Evolutionary conservation across 1,140 invertebrate species (phyloP).

Genomic region (Drosophila elegans): DNA sequence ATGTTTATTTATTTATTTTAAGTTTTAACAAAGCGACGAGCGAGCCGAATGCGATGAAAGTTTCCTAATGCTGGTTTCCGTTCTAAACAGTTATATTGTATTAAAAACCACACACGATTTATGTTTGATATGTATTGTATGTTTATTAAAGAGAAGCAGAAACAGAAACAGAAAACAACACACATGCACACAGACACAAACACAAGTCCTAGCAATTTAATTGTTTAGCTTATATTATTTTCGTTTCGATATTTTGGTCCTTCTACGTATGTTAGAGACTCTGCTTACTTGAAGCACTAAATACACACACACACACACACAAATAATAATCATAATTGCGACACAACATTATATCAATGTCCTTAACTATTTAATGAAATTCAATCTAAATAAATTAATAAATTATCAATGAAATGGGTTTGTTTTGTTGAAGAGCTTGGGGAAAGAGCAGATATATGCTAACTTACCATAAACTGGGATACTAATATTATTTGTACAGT

Average conservation of each 20-base stretch:
- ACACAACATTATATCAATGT: slow-evolving; percentile 80
- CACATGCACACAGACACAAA: slow-evolving; percentile 50
- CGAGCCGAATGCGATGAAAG: slow-evolving; percentile 24
- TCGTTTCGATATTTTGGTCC: slow-evolving; percentile 42
- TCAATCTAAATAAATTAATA: slow-evolving; percentile 81
- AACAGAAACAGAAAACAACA: slow-evolving; percentile 15
- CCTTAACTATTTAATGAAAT: slow-evolving; percentile 82
- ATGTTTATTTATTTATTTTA: slow-evolving; percentile 83
- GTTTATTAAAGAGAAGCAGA: slow-evolving; percentile 57
- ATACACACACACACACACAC: slow-evolving; percentile 31
- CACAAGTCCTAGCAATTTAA: slow-evolving; percentile 78
- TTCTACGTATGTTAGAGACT: slow-evolving; percentile 24
- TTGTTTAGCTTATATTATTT: slow-evolving; percentile 75
- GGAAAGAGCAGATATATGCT: too few relatives aligned
- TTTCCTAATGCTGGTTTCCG: slow-evolving; percentile 67
- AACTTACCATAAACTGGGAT: too few relatives aligned
- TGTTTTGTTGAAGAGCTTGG: too few relatives aligned
- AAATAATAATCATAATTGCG: slow-evolving; percentile 62
- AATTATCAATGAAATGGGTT: slow-evolving; percentile 46
- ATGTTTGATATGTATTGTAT: slow-evolving; percentile 62
- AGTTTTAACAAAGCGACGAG: slow-evolving; percentile 62
- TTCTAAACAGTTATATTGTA: slow-evolving; percentile 63
- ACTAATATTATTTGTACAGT: too few relatives aligned
- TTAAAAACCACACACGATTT: slow-evolving; percentile 58
- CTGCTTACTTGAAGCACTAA: slow-evolving; percentile 61